Evolutionary conservation across 2,113 vertebrate genomes (phyloP), one percentile per base, ranked within the genome.

Genomic region (Pteruthius melanotis): DNA sequence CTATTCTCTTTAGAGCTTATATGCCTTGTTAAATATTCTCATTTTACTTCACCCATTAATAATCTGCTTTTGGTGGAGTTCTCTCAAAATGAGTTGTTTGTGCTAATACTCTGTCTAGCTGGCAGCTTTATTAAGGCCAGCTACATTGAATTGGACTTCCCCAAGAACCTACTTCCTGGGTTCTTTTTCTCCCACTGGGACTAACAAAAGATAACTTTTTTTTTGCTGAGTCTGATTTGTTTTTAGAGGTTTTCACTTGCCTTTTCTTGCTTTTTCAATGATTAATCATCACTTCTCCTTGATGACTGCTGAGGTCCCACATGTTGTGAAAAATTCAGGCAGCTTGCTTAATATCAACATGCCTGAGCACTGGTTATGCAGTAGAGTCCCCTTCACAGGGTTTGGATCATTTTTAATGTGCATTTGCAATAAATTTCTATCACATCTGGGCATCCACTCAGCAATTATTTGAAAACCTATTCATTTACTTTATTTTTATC

Each of bases 21-120:
- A 80, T 50, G 45, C 50, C 71, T 54, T 50, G 27, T 93, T 80
- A 93, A 90, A 78, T 83, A 87, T 64, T 90, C 52, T 49, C 44
- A 78, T 75, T 93, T 92, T 83, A 87, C 60, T 87, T 93, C 68
- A 90, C 10, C 45, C 61, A 69, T 92, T 79, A 81, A 82, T 81
- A 93, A 79, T 45, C 40, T 75, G 60, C 64, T 88, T 87, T 81
- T 88, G 31, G 50, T 90, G 59, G 40, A 72, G 27, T 44, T 86
- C 24, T 83, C 56, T 75, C 71, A 90, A 69, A 83, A 56, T 53
- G 27, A 16, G 13, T 70, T 80, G 35, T 90, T 82, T 74, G 60
- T 94, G 72, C 65, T 90, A 87, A 82, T 45, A 47, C 53, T 65
- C 40, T 84, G 50, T 71, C 68, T 93, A 69, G 27, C 59, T 87